Base-by-base conservation (phyloP, 2,113 vertebrate genomes). In the Neopipo cinnamomea region DNA sequence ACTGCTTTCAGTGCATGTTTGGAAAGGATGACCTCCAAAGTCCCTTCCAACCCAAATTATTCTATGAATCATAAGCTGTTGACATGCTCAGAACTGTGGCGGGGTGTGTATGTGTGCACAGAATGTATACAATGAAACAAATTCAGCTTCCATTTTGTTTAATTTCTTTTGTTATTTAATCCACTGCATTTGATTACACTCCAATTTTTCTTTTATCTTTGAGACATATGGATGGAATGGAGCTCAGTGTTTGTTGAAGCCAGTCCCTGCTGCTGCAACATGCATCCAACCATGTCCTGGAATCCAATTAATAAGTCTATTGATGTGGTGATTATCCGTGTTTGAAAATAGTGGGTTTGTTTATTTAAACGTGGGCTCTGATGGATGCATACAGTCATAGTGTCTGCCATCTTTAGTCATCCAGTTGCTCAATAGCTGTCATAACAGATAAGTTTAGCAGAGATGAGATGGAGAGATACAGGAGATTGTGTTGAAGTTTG, bases 321-420 rank as follows among this genome's bases (percentile, higher is more conserved):
- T 96, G 89, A 96, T 97, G 96, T 96, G 93, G 71, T 94, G 94
- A 93, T 96, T 94, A 96, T 78, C 89, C 27, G 16, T 95, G 91
- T 97, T 96, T 94, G 95, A 93, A 97, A 96, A 96, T 33, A 96
- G 44, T 76, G 71, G 2, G 2, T 85, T 95, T 97, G 94, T 96
- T 97, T 96, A 44, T 92, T 93, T 91, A 93, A 94, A 94, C 62
- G 42, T 50, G 74, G 89, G 70, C 80, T 92, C 77, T 8, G 15
- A 72, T 89, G 37, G 62, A 76, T 66, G 56, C 46, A 31, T 77
- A 90, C 91, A 93, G 91, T 85, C 91, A 63, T 35, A 63, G 47
- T 92, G 61, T 95, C 77, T 97, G 95, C 94, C 81, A 61, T 95
- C 91, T 91, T 95, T 89, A 96, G 93, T 97, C 91, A 94, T 93